Conservation (phyloP, 1,140 invertebrate species). For the Papilio xuthus region DNA sequence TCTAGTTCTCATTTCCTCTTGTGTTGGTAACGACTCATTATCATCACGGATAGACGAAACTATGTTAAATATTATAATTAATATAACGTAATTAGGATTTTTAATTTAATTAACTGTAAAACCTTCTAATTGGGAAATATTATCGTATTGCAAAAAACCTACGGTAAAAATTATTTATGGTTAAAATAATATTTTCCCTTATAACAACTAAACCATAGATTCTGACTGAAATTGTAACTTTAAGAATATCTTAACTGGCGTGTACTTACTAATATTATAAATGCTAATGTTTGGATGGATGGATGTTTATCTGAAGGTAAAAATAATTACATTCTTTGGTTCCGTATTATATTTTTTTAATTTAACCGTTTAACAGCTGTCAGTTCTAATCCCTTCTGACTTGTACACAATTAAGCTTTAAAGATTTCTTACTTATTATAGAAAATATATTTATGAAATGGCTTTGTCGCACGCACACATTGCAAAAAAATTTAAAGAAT, state of each 20-base stretch:
- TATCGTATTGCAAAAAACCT: neutral
- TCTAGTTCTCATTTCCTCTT: neutral
- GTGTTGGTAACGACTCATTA: neutral
- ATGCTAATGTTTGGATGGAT: too few relatives aligned
- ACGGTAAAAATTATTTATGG: too few relatives aligned
- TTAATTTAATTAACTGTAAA: neutral
- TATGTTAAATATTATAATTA: slow-evolving; percentile 7
- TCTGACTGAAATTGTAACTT: too few relatives aligned
- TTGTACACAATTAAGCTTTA: neutral
- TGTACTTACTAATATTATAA: too few relatives aligned
- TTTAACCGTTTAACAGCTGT: neutral
- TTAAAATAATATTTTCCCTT: too few relatives aligned
- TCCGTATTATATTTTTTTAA: neutral
- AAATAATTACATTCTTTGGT: neutral
- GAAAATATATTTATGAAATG: neutral
- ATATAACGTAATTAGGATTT: neutral
- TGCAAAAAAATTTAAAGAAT: too few relatives aligned
- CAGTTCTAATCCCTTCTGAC: neutral
- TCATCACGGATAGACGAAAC: neutral
- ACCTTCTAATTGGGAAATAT: neutral
- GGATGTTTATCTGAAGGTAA: too few relatives aligned
- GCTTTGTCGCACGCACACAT: too few relatives aligned
- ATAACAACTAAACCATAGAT: too few relatives aligned
- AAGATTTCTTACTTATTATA: neutral
- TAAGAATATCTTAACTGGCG: too few relatives aligned